These are phyloP conservation scores for Limnodromus scolopaceus DNA, from an alignment of 2,797 vertebrate genomes.

Conservation along the genomic window DNA sequence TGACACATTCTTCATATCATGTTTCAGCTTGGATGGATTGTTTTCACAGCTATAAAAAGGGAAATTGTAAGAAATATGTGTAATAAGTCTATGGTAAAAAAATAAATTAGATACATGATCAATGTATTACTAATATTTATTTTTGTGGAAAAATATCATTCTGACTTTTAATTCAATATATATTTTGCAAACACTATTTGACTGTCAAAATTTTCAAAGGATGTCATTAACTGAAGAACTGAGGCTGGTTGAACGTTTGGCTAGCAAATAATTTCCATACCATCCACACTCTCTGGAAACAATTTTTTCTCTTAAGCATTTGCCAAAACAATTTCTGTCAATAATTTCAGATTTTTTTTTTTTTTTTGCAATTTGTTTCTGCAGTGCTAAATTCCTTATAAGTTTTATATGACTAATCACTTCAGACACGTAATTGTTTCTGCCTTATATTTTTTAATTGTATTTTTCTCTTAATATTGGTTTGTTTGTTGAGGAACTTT, in stretches of 20 bases:
- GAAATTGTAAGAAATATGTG: background rate
- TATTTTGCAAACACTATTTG: background rate
- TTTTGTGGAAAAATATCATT: background rate
- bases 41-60: background rate
- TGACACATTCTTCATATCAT: background rate
- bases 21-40: background rate
- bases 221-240: background rate
- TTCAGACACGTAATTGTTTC: background rate
- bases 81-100: background rate
- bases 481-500: background rate
- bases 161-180: background rate
- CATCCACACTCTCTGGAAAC: background rate
- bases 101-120: background rate
- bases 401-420: background rate
- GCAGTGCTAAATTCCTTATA: background rate
- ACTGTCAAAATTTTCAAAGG: background rate
- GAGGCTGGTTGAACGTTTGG: background rate
- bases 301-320: background rate
- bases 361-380: background rate
- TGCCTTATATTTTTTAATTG: background rate
- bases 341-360: background rate
- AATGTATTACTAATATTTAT: background rate
- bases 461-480: background rate
- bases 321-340: background rate
- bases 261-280: conserved; percentile 20